Evolutionary conservation across 2,797 vertebrate genomes (phyloP).

Genomic region (Etheostoma perlongum): DNA sequence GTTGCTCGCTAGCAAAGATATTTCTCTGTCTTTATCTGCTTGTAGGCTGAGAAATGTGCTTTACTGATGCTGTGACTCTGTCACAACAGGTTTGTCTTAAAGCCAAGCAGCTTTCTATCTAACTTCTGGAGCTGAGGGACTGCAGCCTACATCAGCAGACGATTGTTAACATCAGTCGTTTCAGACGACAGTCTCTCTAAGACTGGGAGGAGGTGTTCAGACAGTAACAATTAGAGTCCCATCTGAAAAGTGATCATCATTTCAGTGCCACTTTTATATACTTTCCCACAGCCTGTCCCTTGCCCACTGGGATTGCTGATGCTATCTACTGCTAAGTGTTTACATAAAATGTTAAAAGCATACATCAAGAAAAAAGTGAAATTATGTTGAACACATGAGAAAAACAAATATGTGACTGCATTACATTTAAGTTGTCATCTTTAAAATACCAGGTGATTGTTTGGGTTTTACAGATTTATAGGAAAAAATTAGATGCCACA

Average conservation of each 20-base stretch:
- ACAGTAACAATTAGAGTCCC: slow-evolving; percentile 81
- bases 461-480: slow-evolving; percentile 49
- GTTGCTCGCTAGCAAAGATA: not conserved
- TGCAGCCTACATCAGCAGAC: slow-evolving; percentile 51
- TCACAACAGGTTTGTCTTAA: slow-evolving; percentile 39
- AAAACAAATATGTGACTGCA: not conserved
- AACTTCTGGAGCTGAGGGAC: slow-evolving; percentile 33
- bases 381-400: slow-evolving; percentile 25
- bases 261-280: slow-evolving; percentile 82
- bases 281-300: slow-evolving; percentile 88
- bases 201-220: slow-evolving; percentile 82
- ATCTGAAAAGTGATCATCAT: slow-evolving; percentile 83
- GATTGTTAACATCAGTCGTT: slow-evolving; percentile 47
- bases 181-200: slow-evolving; percentile 70
- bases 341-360: slow-evolving; percentile 76
- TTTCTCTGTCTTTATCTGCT: slow-evolving; percentile 55
- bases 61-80: slow-evolving; percentile 11
- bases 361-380: slow-evolving; percentile 48
- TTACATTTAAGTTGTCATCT: slow-evolving; percentile 8
- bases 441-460: slow-evolving; percentile 41
- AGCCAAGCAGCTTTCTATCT: slow-evolving; percentile 16
- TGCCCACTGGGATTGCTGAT: slow-evolving; percentile 80
- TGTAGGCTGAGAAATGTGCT: slow-evolving; percentile 22
- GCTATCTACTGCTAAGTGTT: slow-evolving; percentile 81
- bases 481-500: slow-evolving; percentile 57